Evolutionary conservation across 2,888 invertebrate genomes (phyloP), one percentile per base, ranked within the genome.

Genomic region (Caradrina clavipalpis): DNA sequence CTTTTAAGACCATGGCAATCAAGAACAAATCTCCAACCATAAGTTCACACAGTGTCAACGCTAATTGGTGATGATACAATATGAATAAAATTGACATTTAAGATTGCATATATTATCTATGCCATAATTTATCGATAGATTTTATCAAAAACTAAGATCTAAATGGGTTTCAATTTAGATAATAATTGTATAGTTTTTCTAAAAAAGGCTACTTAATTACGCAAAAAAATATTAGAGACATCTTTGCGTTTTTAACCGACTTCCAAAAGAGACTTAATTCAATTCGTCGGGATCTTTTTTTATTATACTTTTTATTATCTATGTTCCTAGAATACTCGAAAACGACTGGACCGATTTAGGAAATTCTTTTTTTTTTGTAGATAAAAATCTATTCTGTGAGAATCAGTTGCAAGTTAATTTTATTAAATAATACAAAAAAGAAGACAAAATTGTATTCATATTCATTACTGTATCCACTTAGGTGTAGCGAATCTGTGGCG

Each of bases 401-500:
- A 35, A 66, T 50, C 17, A 13, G 49, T 5, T 39, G 17, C 26
- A 42, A 42, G 42, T 31, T 35, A 35, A 26, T 26, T 26, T 26
- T 26, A 26, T 3, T 26, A 26, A 3, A 26, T 26, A 26, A 3
- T 26, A 26, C 2, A 26, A 26, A 26, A 26, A 26, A 26, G 26
- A 26, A 78, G 35, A 72, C 50, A 63, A 55, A 50, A 45, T 42
- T 19, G n/a, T 61, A 47, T 53, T 59, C 21, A 47, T 57, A 74
- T 56, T 54, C 21, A 57, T 60, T 26, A 31, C 50, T 39, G 69
- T 15, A 42, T 6, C 45, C 17, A 45, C 45, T 39, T 73, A 69
- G 77, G 75, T 73, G 77, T 76, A 61, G 80, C 74, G 58, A 80
- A 78, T 77, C 58, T 57, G 59, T 69, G 45, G 50, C 63, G 42